Percentiles rank a stretch among this genome's conserved stretches.
Evolutionary conservation across 2,888 invertebrate genomes (phyloP).

Genomic region (Protophormia terraenovae): DNA sequence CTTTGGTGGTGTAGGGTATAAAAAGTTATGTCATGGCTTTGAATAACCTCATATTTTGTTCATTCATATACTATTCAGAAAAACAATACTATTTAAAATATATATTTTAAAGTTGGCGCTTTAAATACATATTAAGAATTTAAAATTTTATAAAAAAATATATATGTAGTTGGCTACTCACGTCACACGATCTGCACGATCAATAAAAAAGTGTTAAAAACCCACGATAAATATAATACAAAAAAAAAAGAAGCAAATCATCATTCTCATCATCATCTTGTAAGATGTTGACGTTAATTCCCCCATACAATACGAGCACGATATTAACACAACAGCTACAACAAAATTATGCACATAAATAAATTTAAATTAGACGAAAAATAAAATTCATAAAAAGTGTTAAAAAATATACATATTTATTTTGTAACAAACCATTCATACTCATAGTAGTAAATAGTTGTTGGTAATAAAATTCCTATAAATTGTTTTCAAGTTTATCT

Average conservation of each 20-base stretch:
- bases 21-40: too few species aligned
- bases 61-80: background rate
- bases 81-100: background rate
- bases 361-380: slow-evolving; percentile 17
- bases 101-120: background rate
- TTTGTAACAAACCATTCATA: background rate
- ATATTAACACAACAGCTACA: background rate
- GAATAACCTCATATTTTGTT: too few species aligned
- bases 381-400: background rate
- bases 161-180: slow-evolving; percentile 29
- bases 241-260: slow-evolving; percentile 13
- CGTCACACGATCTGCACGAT: slow-evolving; percentile 64
- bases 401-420: background rate
- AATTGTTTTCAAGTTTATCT: background rate
- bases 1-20: too few species aligned
- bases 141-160: background rate
- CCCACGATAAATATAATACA: slow-evolving; percentile 55
- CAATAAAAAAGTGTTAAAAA: slow-evolving; percentile 35
- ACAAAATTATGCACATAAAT: slow-evolving; percentile 40
- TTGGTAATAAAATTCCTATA: too few species aligned
- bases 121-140: background rate
- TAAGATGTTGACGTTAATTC: slow-evolving; percentile 9
- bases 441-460: background rate
- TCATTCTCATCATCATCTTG: slow-evolving; percentile 4
- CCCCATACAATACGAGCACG: background rate